Evolutionary conservation across 2,888 invertebrate species (phyloP), one percentile per base, ranked within the genome.

Genomic region (Gibbula magus): DNA sequence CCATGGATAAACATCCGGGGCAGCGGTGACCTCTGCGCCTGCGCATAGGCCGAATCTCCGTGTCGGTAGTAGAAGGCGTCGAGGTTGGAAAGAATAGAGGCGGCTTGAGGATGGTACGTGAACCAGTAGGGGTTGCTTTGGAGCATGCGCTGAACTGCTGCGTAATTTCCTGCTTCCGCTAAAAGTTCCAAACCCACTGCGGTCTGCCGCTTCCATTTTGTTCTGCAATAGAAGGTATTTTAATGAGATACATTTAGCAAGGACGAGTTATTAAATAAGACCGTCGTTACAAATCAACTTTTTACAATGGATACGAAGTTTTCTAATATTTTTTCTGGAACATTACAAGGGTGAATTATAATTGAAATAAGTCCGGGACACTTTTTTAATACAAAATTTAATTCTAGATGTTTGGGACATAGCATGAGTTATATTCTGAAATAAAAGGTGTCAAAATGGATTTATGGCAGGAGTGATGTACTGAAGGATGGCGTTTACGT

Each of bases 121-220:
- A 90, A 88, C 93, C 93, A 93, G 88, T 93, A 93, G 0, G 93
- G 92, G 85, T 92, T 93, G 32, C 89, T 89, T 82, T 93, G 93
- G 20, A 94, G 90, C 84, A 99, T 94, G 83, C 99, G 95, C 94
- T 99, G 99, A 91, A 99, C 97, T n/a, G 99, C 99, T 0, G 98
- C 98, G 94, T 97, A 98, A 94, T 99, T 99, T 10, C 98, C 98
- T 0, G 99, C 98, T 93, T 99, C 99, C 1, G 98, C 98, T 79
- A 99, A 94, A 56, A 99, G 95, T 93, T 99, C 99, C 87, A 99
- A 93, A 0, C 99, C 99, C 2, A 99, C 99, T 0, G 99, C 98
- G 20, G 99, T 98, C 93, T 99, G 99, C 0, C 99, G 95, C 94
- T 99, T 99, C 99, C 99, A 99, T 94, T 99, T 99, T 93, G 99